These are phyloP conservation scores for Blastomussa wellsi DNA, from an alignment of 92 coral and sea anemone genomes.

Conservation along the genomic window DNA sequence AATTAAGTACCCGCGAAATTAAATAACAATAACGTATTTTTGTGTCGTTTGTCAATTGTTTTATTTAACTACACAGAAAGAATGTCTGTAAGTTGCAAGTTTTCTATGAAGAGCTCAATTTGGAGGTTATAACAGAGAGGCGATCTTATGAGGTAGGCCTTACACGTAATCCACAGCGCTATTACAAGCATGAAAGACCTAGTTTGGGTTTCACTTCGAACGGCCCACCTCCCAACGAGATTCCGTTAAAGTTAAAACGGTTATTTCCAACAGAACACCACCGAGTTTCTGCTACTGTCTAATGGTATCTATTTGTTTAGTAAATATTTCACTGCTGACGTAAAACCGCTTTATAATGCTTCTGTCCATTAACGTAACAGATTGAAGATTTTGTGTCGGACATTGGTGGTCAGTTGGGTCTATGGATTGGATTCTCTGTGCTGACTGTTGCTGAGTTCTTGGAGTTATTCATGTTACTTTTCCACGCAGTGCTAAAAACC, in stretches of 20 bases:
- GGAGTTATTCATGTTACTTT: slow-evolving; percentile 52
- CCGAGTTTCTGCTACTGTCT: too few relatives aligned
- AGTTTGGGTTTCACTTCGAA: too few relatives aligned
- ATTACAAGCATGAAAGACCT: background rate
- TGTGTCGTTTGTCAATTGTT: background rate
- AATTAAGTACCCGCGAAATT: too few relatives aligned
- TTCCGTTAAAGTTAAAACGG: too few relatives aligned
- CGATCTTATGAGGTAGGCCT: slow-evolving; percentile 65
- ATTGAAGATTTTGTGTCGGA: slow-evolving; percentile 61
- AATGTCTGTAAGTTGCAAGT: slow-evolving; percentile 64
- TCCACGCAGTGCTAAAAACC: slow-evolving; percentile 18
- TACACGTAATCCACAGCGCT: background rate
- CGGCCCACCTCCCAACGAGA: too few relatives aligned
- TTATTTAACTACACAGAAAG: background rate
- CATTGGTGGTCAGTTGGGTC: slow-evolving; percentile 80
- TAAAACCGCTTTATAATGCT: too few relatives aligned
- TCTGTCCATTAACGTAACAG: too few relatives aligned
- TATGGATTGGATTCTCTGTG: slow-evolving; percentile 78
- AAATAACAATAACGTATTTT: too few relatives aligned
- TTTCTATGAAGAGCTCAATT: slow-evolving; percentile 78
- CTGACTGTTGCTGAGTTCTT: slow-evolving; percentile 67
- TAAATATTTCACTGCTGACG: too few relatives aligned
- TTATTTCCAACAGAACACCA: too few relatives aligned
- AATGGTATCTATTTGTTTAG: too few relatives aligned
- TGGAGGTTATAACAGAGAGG: slow-evolving; percentile 71